These are phyloP conservation scores for Spilogale gracilis DNA, from an alignment of 2,113 vertebrate species.

Conservation along the genomic window DNA sequence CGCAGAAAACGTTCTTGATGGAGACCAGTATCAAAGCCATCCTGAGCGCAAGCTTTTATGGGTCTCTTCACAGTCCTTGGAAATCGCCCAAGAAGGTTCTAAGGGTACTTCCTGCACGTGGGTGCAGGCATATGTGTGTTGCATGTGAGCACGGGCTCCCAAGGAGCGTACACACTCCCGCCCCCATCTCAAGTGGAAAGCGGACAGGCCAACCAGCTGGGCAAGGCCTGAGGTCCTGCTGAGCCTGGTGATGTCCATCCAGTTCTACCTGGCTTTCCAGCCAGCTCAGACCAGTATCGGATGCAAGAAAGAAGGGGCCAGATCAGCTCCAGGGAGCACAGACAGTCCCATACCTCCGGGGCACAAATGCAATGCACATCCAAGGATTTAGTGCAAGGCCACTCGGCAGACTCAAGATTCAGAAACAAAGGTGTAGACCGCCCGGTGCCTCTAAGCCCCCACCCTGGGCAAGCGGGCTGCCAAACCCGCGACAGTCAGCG, in stretches of 20 bases:
- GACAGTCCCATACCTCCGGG: neutral
- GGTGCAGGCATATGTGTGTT: fast-evolving
- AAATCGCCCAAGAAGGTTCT: neutral
- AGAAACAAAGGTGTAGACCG: neutral
- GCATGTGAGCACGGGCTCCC: neutral
- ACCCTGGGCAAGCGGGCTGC: neutral
- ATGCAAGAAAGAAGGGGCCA: neutral
- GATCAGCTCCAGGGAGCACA: neutral
- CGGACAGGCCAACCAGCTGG: neutral
- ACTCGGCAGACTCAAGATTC: neutral
- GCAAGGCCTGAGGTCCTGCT: neutral
- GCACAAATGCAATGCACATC: fast-evolving
- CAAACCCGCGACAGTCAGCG: neutral
- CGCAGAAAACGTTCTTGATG: fast-evolving
- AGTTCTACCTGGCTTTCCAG: neutral
- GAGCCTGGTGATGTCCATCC: neutral
- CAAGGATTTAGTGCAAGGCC: fast-evolving
- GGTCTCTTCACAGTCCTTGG: neutral
- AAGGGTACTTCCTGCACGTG: neutral
- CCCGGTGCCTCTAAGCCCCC: neutral
- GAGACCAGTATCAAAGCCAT: neutral
- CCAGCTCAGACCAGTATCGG: neutral
- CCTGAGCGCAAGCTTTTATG: neutral
- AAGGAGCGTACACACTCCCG: neutral
- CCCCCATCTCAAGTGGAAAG: neutral